Evolutionary conservation across 2,797 vertebrate genomes (phyloP), one percentile per base, ranked within the genome.

Genomic region (Sarcophilus harrisii): DNA sequence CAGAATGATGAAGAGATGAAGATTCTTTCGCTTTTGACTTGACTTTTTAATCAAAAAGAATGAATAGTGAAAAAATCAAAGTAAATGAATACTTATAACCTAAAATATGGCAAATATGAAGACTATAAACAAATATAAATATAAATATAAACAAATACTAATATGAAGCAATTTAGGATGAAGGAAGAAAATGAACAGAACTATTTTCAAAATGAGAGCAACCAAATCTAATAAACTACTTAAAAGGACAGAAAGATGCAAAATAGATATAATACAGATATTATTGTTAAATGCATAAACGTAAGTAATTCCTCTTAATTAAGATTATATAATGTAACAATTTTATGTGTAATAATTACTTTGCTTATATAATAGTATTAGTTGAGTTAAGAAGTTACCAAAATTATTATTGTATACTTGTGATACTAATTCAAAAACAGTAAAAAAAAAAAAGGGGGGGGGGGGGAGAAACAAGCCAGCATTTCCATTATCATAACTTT

Each of bases 391-490:
- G 32, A 73, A 73, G n/a, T 73, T 54, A 54, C 52, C 52, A 54
- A 54, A 54, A 9, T 9, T 54, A 54, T 54, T 54, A 54, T 54
- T 52, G 8, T 54, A 54, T 90, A 92, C 16, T 52, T 57, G 54
- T 32, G 91, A 93, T 91, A 87, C 59, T 87, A 89, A 95, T 1
- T 93, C 38, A 59, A 94, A 94, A 30, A 73, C 11, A 10, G 4
- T 54, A 54, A 54, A 54, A 54, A 54, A 54, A 49, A 49, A 49
- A n/a, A n/a, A n/a, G n/a, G n/a, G n/a, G n/a, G n/a, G n/a, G 1
- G 49, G 49, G 49, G 49, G 52, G 52, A 52, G 5, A 0, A 54
- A 54, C 5, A 54, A 54, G 9, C 52, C 52, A 66, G 32, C 89
- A 30, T 58, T 92, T 90, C 90, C 62, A n/a, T 16, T 90, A 1